These are phyloP conservation scores for Drosophila helvetica DNA, from an alignment of 2,888 invertebrate genomes.

Conservation along the genomic window DNA sequence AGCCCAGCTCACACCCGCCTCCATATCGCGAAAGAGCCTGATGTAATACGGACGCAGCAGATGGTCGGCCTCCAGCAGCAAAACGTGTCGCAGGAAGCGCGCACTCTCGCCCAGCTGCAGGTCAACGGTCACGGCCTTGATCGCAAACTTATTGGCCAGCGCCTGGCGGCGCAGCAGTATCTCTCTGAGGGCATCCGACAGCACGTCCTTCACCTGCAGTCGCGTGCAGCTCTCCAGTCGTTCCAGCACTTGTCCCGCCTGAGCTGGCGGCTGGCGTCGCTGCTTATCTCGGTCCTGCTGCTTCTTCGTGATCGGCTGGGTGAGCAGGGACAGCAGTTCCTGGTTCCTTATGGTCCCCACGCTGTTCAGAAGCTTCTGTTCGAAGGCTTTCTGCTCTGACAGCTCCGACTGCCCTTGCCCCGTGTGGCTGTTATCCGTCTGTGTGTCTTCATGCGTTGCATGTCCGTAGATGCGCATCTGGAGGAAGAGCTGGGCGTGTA, in stretches of 20 bases:
- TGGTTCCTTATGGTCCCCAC: conserved; percentile 10
- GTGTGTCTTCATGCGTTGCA: conserved; percentile 32
- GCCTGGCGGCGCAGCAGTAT: conserved; percentile 83
- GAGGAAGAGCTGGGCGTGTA: conserved; percentile 68
- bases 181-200: conserved; percentile 82
- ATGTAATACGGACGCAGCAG: conserved; percentile 85
- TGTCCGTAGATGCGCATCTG: conserved; percentile 52
- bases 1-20: conserved; percentile 84
- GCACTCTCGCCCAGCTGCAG: conserved; percentile 84
- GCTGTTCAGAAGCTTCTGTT: conserved; percentile 1
- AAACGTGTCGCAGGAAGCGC: conserved; percentile 84
- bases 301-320: background rate
- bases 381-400: background rate
- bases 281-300: background rate
- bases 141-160: conserved; percentile 84
- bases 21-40: conserved; percentile 84
- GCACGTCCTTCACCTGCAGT: conserved; percentile 83
- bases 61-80: conserved; percentile 85
- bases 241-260: conserved; percentile 21
- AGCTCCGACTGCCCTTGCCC: background rate
- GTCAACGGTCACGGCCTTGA: conserved; percentile 84
- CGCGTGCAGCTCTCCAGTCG: conserved; percentile 29
- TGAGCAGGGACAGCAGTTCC: conserved; percentile 55
- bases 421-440: background rate
- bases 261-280: background rate